Conservation (phyloP, 2,113 vertebrate genomes). For the Neotoma lepida region DNA sequence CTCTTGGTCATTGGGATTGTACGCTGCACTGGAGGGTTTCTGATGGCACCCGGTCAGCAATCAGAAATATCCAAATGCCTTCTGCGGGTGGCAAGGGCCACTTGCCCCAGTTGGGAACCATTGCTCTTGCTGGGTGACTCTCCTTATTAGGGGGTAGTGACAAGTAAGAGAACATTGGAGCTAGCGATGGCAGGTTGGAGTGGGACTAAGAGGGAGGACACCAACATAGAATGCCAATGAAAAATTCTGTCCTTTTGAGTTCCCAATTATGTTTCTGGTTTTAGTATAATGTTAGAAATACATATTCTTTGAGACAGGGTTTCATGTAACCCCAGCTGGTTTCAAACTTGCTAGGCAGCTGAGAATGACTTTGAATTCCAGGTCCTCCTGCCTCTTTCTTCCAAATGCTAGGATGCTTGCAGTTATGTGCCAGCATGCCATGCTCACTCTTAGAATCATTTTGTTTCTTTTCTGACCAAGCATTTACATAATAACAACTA, state of each 20-base stretch:
- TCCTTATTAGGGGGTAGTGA: not conserved
- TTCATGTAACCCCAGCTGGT: not conserved
- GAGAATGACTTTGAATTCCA: not conserved
- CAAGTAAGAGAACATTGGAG: not conserved
- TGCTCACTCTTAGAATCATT: not conserved
- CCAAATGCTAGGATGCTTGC: not conserved
- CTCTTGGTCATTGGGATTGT: not conserved
- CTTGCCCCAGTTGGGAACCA: not conserved
- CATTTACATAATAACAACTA: not conserved
- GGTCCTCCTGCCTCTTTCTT: not conserved
- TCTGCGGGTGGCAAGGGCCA: rapidly evolving
- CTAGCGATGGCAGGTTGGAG: not conserved
- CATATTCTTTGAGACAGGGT: not conserved
- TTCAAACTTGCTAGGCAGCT: not conserved
- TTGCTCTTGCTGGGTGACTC: not conserved
- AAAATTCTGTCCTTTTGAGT: not conserved
- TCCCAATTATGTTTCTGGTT: not conserved
- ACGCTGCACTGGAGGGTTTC: not conserved
- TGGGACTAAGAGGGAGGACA: not conserved
- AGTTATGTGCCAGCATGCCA: too few species aligned
- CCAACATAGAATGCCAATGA: not conserved
- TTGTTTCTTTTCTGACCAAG: not conserved
- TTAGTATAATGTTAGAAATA: not conserved
- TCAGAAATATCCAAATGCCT: not conserved
- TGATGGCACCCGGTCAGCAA: not conserved